These are phyloP conservation scores for Rhodinocichla rosea DNA, from an alignment of 2,113 vertebrate genomes.

Conservation along the genomic window DNA sequence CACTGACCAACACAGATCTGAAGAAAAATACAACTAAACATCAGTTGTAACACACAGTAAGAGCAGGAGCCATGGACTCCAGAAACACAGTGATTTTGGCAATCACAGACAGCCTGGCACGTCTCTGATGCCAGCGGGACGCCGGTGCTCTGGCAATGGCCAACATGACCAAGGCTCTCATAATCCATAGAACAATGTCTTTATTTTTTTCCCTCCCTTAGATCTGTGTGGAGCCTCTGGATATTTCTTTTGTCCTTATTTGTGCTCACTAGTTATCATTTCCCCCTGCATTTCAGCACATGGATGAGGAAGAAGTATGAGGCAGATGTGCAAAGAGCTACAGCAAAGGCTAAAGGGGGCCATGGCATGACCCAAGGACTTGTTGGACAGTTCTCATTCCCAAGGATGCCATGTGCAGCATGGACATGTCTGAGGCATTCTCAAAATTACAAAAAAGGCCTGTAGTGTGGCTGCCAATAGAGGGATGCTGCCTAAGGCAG, in stretches of 20 bases:
- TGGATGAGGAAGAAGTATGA: neutral
- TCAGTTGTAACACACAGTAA: neutral
- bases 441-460: neutral
- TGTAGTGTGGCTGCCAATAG: neutral
- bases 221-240: neutral
- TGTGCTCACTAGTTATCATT: neutral
- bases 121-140: neutral
- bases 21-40: neutral
- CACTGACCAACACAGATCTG: neutral
- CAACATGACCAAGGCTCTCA: neutral
- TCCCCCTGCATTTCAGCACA: neutral
- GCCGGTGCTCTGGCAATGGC: accelerated
- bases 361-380: accelerated
- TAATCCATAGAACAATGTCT: neutral
- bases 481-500: neutral
- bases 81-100: neutral
- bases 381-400: neutral
- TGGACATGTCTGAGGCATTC: neutral
- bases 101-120: neutral
- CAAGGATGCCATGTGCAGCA: neutral
- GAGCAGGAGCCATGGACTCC: neutral
- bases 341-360: neutral
- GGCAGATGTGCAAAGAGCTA: neutral
- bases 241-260: neutral
- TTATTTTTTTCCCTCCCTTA: neutral